These are phyloP conservation scores for Carassius carassius DNA, from an alignment of 2,113 vertebrate species.

Conservation along the genomic window DNA sequence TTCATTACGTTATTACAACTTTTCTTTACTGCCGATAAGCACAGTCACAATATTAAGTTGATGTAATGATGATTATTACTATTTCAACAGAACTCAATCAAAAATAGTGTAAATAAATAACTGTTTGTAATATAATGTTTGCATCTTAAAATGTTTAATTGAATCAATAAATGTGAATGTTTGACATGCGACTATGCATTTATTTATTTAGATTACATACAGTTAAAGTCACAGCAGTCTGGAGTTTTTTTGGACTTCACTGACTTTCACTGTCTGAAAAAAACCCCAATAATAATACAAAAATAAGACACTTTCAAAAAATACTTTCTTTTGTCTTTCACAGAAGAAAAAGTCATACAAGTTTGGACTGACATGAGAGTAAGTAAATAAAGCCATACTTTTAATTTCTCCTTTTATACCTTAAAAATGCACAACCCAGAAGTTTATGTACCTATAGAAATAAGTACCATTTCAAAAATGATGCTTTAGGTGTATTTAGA, in stretches of 20 bases:
- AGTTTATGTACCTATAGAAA: neutral
- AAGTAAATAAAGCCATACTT: neutral
- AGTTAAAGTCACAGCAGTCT: no score
- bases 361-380: neutral
- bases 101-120: no score
- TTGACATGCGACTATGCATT: neutral
- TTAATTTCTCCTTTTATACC: neutral
- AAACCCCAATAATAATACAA: no score
- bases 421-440: neutral
- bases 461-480: neutral
- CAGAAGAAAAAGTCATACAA: neutral
- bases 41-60: neutral
- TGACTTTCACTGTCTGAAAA: neutral
- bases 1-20: no score
- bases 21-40: neutral
- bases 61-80: neutral
- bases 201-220: neutral
- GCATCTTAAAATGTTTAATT: neutral
- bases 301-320: neutral
- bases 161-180: no score
- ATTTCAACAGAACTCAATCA: neutral
- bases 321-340: no score
- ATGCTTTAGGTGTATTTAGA: neutral
- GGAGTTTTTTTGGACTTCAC: neutral
- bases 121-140: no score